Base-by-base conservation (phyloP, 2,888 invertebrate species). In the Apodemia duryi region DNA sequence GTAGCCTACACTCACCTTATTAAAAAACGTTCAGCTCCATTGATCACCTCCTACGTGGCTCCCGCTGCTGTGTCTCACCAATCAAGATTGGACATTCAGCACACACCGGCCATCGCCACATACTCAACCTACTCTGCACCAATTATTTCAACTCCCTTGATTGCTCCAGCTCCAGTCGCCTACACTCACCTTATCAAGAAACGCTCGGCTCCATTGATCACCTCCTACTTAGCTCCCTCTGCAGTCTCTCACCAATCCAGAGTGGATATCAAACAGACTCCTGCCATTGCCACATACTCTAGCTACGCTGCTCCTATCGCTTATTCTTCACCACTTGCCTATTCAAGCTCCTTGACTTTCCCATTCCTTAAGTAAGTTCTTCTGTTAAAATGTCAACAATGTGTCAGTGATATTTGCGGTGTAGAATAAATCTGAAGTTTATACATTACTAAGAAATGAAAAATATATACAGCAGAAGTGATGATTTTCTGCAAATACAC, bases 171-270 rank as follows among this genome's bases (percentile, higher is more conserved):
- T 63, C 69, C 81, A 57, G 72, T 86, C 61, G 69, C 79, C 61
- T 79, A 76, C 67, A 67, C 80, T 6, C 84, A 85, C 66, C 76
- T 81, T 28, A 86, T 86, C 66, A 85, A 86, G 77, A 84, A 86
- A 70, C 78, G 83, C 3, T 84, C 84, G 6, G 79, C 77, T 62
- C 75, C 74, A 62, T 67, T 78, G 32, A 52, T 72, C 29, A 71
- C 73, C 63, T 66, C 83, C 5, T 77, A 78, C 72, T 62, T 80
- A 11, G 78, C 81, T 11, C 81, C 84, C 28, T 69, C 81, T n/a
- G 71, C 84, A 2, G 77, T 74, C 69, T 80, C 83, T 6, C 76
- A 76, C 21, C 80, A 82, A 69, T 81, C 82, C 49, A 77, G 84
- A 68, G 71, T 83, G 41, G 83, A 83, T 64, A 68, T 77, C 66